phyloP scores from a whole-genome alignment of 92 coral and sea anemone species.

The Bergia sp. region DNA sequence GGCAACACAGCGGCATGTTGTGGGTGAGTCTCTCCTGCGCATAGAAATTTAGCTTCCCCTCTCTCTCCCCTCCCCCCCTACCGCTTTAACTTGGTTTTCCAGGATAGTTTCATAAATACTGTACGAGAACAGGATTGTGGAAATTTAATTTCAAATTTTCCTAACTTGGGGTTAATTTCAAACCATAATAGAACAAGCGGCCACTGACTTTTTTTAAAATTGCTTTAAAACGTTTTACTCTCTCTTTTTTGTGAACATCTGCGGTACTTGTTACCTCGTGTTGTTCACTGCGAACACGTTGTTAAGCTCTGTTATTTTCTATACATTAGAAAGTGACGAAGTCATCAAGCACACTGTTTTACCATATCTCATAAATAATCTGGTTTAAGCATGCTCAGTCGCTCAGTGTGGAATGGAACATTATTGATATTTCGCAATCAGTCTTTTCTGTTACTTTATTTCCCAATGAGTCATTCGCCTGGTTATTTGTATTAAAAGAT shows the following conservation, averaged over 20 bases:
- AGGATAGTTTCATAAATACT: background rate
- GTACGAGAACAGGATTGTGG: no score
- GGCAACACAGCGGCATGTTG: constrained; percentile 64
- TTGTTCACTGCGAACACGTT: no score
- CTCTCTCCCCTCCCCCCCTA: no score
- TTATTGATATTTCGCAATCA: background rate
- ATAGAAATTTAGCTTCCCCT: background rate
- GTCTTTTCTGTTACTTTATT: background rate
- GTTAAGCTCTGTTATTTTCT: no score
- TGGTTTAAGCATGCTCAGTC: background rate
- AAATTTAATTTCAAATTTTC: no score
- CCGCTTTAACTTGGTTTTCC: no score
- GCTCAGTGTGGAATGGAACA: background rate
- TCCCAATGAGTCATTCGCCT: background rate
- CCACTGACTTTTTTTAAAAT: no score
- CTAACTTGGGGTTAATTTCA: no score
- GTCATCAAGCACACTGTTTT: background rate
- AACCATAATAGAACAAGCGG: no score
- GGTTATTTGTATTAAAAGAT: background rate
- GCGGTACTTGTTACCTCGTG: no score
- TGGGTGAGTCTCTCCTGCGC: constrained; percentile 56
- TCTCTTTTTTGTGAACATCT: no score
- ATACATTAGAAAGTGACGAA: background rate
- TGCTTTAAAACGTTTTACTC: no score
- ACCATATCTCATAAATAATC: background rate